Evolutionary conservation across 2,888 invertebrate species (phyloP), one percentile per base, ranked within the genome.

Genomic region (Drosophila rubida): DNA sequence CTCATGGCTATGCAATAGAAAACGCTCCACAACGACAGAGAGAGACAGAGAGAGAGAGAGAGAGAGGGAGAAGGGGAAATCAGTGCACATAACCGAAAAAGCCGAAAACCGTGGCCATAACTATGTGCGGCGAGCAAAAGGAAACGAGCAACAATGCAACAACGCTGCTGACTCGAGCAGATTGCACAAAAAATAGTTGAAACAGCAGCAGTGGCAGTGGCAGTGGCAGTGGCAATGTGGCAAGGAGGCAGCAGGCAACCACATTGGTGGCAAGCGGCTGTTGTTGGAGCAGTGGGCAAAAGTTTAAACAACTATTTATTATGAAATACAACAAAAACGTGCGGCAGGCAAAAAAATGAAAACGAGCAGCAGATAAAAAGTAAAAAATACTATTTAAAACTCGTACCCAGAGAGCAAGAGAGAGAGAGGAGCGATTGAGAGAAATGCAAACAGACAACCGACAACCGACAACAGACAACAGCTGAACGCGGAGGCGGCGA

Each of bases 241-340:
- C 35, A 37, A 14, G 27, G 49, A 19, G 35, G 55, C 25, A 14
- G 45, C 30, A 35, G 67, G 57, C 84, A 78, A 83, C 88, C 88
- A 67, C 84, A 88, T 87, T 87, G 87, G 87, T 82, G 86, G 83
- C 70, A 86, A 88, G 86, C 78, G 81, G 70, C 83, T 86, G 69
- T 44, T 54, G 54, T 41, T 69, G 62, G 59, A 55, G 68, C 68
- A 53, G 67, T 70, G 70, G 72, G 67, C 69, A 78, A 83, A 83
- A 88, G 86, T 86, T 88, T 88, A 85, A 83, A 86, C 83, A 83
- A 83, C 88, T 82, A 82, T 82, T 82, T 82, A 87, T 82, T 87
- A 82, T 85, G 75, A 88, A 83, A 87, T 82, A 82, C 86, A 82
- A 75, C 61, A 79, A 71, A 66, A 72, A 71, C n/a, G n/a, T n/a